Conservation (phyloP, 2,888 invertebrate species). For the Eumacrocentrus americanus region DNA sequence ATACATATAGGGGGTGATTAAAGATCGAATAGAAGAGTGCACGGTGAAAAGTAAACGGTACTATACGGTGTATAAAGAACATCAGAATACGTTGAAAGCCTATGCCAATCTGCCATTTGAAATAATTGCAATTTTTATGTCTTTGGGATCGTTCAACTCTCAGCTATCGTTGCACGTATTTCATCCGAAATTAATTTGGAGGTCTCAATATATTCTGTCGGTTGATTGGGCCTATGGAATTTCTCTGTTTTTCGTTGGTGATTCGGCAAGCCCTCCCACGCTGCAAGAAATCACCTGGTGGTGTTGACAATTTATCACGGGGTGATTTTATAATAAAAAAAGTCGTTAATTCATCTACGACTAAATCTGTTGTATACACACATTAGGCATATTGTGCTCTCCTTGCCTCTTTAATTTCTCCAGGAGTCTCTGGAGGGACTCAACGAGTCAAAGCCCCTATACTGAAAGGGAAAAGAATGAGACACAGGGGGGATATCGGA, state of each 20-base stretch:
- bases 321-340: constrained; percentile 3
- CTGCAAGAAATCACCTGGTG: constrained; percentile 17
- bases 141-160: constrained; percentile 12
- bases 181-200: constrained; percentile 2
- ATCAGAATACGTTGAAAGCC: not conserved
- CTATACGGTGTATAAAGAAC: not conserved
- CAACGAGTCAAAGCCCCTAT: too few relatives aligned
- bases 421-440: constrained; percentile 1
- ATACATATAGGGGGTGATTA: not conserved
- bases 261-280: constrained; percentile 20
- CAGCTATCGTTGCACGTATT: not conserved
- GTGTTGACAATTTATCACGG: constrained; percentile 20
- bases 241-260: constrained; percentile 20
- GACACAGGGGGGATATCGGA: constrained; percentile 17
- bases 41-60: not conserved
- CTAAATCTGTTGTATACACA: constrained; percentile 1
- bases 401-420: constrained; percentile 8
- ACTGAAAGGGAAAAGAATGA: constrained; percentile 14
- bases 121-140: constrained; percentile 23
- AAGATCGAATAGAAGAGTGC: not conserved
- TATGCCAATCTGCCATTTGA: constrained; percentile 24
- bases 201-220: constrained; percentile 25
- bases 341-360: constrained; percentile 18
- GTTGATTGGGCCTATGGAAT: constrained; percentile 23
- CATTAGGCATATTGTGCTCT: not conserved